Evolutionary conservation across 2,113 vertebrate species (phyloP).

Genomic region (Crotalus horridus): DNA sequence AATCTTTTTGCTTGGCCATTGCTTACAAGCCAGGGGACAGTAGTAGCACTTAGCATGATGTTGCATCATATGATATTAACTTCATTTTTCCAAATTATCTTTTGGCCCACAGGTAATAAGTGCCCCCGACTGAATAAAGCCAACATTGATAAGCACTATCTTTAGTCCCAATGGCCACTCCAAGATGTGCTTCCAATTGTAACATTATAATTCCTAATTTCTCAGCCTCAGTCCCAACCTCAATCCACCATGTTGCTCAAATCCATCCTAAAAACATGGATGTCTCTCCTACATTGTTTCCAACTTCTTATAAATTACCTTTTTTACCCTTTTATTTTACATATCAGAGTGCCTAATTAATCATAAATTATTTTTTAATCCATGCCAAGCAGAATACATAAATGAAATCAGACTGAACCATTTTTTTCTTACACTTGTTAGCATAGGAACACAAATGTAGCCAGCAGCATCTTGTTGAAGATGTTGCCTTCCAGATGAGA

Average conservation of each 20-base stretch:
- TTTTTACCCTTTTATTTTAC: background rate
- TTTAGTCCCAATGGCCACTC: background rate
- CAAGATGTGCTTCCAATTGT: background rate
- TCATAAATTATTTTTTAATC: background rate
- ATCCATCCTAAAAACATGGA: background rate
- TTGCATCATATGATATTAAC: too few species aligned
- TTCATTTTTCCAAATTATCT: too few species aligned
- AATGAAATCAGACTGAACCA: background rate
- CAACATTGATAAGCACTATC: too few species aligned
- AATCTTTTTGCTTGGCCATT: too few species aligned
- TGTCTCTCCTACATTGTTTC: background rate
- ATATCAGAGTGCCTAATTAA: background rate
- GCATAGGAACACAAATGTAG: background rate
- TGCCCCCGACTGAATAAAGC: too few species aligned
- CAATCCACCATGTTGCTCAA: background rate
- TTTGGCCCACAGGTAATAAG: too few species aligned
- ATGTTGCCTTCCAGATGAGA: background rate
- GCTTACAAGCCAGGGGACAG: too few species aligned
- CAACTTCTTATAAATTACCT: background rate
- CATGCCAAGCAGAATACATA: background rate
- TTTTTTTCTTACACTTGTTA: background rate
- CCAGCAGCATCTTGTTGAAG: background rate
- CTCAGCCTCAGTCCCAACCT: background rate
- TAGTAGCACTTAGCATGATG: too few species aligned
- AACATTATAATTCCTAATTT: conserved; percentile 10